phyloP scores from a whole-genome alignment of 2,113 vertebrate species.

The Tragelaphus imberbis region DNA sequence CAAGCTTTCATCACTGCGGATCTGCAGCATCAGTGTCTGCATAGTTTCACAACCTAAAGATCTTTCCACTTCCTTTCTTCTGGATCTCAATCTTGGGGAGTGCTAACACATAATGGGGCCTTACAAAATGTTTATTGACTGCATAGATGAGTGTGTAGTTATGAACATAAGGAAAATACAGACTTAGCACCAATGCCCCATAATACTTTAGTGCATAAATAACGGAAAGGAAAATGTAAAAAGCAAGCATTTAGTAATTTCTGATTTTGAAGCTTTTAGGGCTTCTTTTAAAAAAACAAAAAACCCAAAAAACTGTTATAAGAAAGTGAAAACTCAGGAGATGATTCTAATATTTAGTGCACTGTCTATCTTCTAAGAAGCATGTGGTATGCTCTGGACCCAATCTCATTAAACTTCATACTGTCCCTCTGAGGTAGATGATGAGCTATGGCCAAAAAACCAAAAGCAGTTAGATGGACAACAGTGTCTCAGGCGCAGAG shows the following conservation, averaged over 20 bases:
- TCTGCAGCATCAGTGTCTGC: neutral
- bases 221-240: neutral
- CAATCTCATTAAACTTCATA: neutral
- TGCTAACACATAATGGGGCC: neutral
- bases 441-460: constrained; percentile 49
- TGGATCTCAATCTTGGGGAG: neutral
- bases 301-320: neutral
- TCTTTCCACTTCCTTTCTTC: neutral
- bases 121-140: neutral
- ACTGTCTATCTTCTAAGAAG: neutral
- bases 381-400: neutral
- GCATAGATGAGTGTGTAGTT: neutral
- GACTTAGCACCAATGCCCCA: neutral
- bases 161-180: neutral
- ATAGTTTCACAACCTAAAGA: neutral
- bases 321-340: neutral
- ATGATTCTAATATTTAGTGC: neutral
- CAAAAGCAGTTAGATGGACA: constrained; percentile 19
- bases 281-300: neutral
- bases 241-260: neutral
- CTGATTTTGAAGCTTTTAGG: neutral
- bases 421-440: constrained; percentile 8
- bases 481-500: neutral
- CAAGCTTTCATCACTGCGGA: neutral
- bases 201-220: neutral